A percentile compares a stretch with the other conserved stretches of the same genome.
Conservation (phyloP, 2,888 invertebrate species). For the Acanthoscelides obtectus region DNA sequence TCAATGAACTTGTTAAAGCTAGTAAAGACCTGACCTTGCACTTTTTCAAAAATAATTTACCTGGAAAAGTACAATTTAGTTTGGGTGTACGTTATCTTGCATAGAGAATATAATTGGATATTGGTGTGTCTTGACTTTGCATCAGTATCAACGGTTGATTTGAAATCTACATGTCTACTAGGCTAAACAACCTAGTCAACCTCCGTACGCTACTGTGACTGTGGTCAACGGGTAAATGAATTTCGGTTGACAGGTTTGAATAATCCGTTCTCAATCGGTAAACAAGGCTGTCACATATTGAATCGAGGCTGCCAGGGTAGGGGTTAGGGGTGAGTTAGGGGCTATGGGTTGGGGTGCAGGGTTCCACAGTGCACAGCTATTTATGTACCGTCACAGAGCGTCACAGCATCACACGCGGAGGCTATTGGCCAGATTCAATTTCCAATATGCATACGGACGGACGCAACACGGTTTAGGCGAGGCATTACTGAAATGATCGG, state of each 20-base stretch:
- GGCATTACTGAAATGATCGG: constrained; percentile 42
- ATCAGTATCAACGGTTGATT: too few relatives aligned
- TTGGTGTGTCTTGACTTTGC: too few relatives aligned
- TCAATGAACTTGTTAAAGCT: too few relatives aligned
- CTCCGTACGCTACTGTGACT: constrained; percentile 11
- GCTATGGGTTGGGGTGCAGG: constrained; percentile 10
- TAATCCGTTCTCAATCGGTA: constrained; percentile 44
- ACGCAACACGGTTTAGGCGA: constrained; percentile 36
- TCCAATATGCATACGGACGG: constrained; percentile 45
- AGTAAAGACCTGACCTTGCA: too few relatives aligned
- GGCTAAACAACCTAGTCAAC: too few relatives aligned
- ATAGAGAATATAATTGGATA: too few relatives aligned
- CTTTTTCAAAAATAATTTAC: too few relatives aligned
- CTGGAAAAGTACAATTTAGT: too few relatives aligned
- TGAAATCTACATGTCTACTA: too few relatives aligned
- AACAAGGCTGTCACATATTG: constrained; percentile 46
- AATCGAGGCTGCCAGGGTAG: constrained; percentile 32
- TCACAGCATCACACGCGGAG: constrained; percentile 28
- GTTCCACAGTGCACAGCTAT: constrained; percentile 25
- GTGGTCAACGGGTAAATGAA: constrained; percentile 37
- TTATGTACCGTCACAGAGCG: constrained; percentile 44
- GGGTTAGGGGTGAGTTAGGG: constrained; percentile 25
- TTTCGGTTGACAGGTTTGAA: constrained; percentile 45
- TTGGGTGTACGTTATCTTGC: too few relatives aligned
- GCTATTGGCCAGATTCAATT: constrained; percentile 47